Evolutionary conservation across 2,113 vertebrate species (phyloP).

Genomic region (Athene cunicularia): DNA sequence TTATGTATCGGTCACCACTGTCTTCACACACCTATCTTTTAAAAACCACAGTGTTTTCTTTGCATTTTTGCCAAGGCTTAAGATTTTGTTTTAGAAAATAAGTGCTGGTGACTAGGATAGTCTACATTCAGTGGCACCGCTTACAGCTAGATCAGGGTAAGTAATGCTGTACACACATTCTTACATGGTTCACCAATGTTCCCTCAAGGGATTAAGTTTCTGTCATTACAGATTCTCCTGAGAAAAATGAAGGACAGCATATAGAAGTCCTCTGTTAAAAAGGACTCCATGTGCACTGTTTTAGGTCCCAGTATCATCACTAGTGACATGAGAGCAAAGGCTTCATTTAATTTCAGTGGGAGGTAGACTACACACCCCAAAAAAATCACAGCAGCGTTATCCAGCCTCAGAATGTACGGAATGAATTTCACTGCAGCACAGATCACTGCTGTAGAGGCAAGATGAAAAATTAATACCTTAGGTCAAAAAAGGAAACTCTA

Average conservation of each 20-base stretch:
- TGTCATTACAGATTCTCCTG: not conserved
- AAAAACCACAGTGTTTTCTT: not conserved
- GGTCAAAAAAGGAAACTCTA: not conserved
- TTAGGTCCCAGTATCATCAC: not conserved
- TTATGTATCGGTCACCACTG: not conserved
- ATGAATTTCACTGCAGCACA: not conserved
- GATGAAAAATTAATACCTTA: conserved; percentile 25
- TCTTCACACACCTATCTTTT: not conserved
- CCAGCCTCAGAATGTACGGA: not conserved
- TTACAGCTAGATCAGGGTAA: not conserved
- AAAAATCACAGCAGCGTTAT: not conserved
- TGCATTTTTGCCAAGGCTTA: not conserved
- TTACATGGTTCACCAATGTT: rapidly evolving
- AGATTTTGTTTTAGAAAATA: rapidly evolving
- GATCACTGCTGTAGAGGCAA: not conserved
- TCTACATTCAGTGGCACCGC: not conserved
- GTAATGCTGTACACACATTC: not conserved
- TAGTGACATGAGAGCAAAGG: not conserved
- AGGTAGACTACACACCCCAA: not conserved
- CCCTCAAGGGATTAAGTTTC: not conserved
- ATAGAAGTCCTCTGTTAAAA: not conserved
- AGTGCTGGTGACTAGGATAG: not conserved
- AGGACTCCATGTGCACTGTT: not conserved
- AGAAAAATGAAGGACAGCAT: not conserved
- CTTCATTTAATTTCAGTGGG: not conserved